Evolutionary conservation across 37 sponge, comb jelly and placozoan species (phyloP).

Genomic region (Ephydatia muelleri): DNA sequence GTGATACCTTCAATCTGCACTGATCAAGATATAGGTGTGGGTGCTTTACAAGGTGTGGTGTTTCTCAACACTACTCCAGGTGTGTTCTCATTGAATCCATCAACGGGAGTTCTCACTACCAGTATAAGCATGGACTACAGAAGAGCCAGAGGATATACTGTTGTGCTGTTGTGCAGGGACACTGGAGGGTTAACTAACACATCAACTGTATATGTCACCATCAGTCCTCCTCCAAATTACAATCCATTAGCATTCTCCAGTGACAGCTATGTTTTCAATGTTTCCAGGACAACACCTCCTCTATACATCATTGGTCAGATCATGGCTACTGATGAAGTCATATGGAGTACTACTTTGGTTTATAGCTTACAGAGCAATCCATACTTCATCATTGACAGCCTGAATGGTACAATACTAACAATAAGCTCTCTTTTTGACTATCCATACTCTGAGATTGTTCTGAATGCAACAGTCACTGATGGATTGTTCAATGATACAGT

Average conservation of each 20-base stretch:
- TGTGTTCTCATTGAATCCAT: neutral
- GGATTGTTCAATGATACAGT: constrained; percentile 9
- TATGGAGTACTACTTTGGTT: constrained; percentile 22
- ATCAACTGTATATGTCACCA: constrained; percentile 28
- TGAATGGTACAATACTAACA: constrained; percentile 15
- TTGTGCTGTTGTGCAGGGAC: constrained; percentile 56
- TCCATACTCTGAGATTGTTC: neutral
- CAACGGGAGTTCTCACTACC: constrained; percentile 21
- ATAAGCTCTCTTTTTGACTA: too few relatives aligned
- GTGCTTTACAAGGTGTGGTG: constrained; percentile 5
- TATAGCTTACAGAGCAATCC: constrained; percentile 27
- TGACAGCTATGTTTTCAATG: constrained; percentile 34
- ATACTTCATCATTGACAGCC: constrained; percentile 30
- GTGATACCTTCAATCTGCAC: constrained; percentile 47
- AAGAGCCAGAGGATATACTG: constrained; percentile 10
- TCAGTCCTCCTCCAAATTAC: constrained; percentile 57
- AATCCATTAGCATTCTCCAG: constrained; percentile 44
- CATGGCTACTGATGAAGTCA: constrained; percentile 47
- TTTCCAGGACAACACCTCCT: constrained; percentile 52
- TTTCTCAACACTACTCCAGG: constrained; percentile 10
- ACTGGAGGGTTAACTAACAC: constrained; percentile 6
- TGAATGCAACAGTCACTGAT: constrained; percentile 35
- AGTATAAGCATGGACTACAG: constrained; percentile 49
- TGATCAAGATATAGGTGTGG: constrained; percentile 53
- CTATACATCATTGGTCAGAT: constrained; percentile 27